These are phyloP conservation scores for Dermochelys coriacea DNA, from an alignment of 2,797 vertebrate genomes.

Conservation along the genomic window DNA sequence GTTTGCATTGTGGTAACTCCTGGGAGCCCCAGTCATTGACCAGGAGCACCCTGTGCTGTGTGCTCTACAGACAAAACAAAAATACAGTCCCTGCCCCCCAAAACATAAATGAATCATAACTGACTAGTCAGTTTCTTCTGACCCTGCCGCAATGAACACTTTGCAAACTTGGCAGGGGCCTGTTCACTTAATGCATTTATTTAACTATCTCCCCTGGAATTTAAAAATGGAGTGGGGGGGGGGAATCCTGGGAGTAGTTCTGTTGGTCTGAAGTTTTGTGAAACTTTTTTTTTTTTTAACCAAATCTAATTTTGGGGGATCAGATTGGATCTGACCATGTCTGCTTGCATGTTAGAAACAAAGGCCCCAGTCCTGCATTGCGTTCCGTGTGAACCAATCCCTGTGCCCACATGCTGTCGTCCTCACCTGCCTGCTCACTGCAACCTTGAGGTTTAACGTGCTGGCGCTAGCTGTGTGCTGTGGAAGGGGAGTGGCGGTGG, in stretches of 20 bases:
- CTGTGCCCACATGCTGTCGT: no score
- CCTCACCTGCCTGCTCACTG: neutral
- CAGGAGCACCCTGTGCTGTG: neutral
- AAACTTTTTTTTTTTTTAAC: neutral
- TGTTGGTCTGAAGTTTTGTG: neutral
- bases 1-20: neutral
- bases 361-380: neutral
- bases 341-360: neutral
- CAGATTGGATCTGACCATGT: no score
- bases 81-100: neutral
- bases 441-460: neutral
- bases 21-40: neutral
- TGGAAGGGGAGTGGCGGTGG: neutral
- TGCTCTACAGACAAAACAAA: neutral
- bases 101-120: neutral
- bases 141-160: neutral
- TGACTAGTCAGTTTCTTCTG: neutral
- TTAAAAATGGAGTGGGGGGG: neutral
- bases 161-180: neutral
- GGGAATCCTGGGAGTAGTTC: neutral
- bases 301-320: neutral
- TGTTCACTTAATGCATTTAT: neutral
- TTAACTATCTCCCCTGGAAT: no score
- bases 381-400: no score
- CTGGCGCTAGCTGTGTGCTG: neutral